Evolutionary conservation across 1,140 invertebrate genomes (phyloP), one percentile per base, ranked within the genome.

Genomic region (Acyrthosiphon pisum): DNA sequence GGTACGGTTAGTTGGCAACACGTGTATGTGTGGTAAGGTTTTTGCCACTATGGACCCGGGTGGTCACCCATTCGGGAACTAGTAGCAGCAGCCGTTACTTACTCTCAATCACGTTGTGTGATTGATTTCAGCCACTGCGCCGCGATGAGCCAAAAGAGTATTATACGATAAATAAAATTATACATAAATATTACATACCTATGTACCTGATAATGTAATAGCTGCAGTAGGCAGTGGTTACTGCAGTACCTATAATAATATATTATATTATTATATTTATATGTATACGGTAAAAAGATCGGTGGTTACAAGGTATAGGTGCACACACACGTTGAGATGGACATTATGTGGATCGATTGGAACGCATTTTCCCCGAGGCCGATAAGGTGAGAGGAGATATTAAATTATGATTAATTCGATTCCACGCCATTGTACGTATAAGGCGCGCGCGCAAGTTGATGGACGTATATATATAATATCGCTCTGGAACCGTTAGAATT

Each of bases 351-450:
- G 11, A 46, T 46, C 44, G n/a, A 48, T 48, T 48, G 86, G 86
- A 48, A n/a, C 86, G 30, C 44, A 30, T 50, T 88, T 53, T 35
- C 30, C 86, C 44, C 1, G 48, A 37, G 87, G 87, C 48, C 23
- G 83, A 84, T 44, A 84, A 84, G 20, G 76, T 37, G 86, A 48
- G 44, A 87, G 46, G 86, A 89, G 48, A 89, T 88, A n/a, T 22
- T n/a, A 87, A 50, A 88, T 50, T 41, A 89, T 89, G 87, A 89
- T 89, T 89, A 89, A 89, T 89, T 89, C 50, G 87, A 87, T 89
- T 89, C 50, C 1, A 35, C 41, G 76, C n/a, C 35, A 83, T 83
- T 83, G 76, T 83, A 37, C 23, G 41, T 76, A 76, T 76, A n/a
- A n/a, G 60, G 30, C 3, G 23, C 23, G 30, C 26, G 56, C 60